These are phyloP conservation scores for Troides aeacus DNA, from an alignment of 2,888 invertebrate species.

Conservation along the genomic window DNA sequence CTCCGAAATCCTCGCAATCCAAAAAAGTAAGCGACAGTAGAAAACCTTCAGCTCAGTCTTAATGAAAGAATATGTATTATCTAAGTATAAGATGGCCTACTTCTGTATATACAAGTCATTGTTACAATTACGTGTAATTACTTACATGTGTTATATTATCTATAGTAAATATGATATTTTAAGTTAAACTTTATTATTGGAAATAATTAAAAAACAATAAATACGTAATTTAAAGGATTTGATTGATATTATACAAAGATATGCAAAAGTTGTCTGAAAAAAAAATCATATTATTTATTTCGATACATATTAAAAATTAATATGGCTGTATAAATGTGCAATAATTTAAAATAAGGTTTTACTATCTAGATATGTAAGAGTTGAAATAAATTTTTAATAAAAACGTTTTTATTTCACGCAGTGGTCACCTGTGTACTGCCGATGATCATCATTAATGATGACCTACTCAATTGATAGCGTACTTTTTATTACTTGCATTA, in stretches of 20 bases:
- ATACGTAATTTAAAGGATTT: constrained; percentile 8
- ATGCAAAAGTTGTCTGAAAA: constrained; percentile 7
- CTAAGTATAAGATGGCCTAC: constrained; percentile 22
- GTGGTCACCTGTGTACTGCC: neutral
- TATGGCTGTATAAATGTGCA: constrained; percentile 55
- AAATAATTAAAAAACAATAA: neutral
- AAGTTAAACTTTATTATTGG: neutral
- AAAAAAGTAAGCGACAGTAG: constrained; percentile 53
- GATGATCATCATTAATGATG: too few species aligned
- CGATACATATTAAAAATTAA: constrained; percentile 30
- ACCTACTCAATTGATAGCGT: too few species aligned
- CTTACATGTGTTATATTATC: neutral
- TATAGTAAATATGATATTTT: neutral
- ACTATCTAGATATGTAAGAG: constrained; percentile 9
- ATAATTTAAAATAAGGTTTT: constrained; percentile 45
- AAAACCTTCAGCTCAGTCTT: constrained; percentile 39
- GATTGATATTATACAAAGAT: constrained; percentile 22
- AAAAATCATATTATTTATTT: constrained; percentile 25
- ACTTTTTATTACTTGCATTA: too few species aligned
- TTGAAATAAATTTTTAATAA: constrained; percentile 21
- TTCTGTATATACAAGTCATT: constrained; percentile 18
- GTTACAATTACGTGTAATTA: neutral
- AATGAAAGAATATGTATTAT: constrained; percentile 15
- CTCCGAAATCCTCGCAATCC: constrained; percentile 32
- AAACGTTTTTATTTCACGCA: neutral